These are phyloP conservation scores for Acanthaster planci DNA, from an alignment of 35 echinoderm and acorn worm genomes.

Conservation along the genomic window DNA sequence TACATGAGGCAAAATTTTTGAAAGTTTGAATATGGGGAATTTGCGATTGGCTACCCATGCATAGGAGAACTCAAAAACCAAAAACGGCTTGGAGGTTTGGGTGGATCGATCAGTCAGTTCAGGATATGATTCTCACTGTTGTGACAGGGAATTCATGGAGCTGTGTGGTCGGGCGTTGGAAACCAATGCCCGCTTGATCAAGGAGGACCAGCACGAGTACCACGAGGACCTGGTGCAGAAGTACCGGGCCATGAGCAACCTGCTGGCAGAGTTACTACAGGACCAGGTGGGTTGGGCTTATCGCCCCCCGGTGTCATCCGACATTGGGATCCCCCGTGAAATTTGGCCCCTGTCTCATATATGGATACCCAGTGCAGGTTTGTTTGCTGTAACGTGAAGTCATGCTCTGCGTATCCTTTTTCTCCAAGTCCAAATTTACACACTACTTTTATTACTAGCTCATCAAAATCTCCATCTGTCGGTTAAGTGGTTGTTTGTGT, in stretches of 20 bases:
- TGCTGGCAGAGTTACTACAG: constrained; percentile 53
- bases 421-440: no score
- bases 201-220: constrained; percentile 86
- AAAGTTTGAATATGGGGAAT: constrained; percentile 1
- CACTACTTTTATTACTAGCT: no score
- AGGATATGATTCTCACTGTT: background rate
- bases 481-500: no score
- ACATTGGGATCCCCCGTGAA: no score
- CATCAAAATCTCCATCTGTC: no score
- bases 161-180: constrained; percentile 63
- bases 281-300: no score
- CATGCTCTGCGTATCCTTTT: no score
- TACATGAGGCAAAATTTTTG: background rate
- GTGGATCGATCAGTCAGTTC: background rate
- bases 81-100: background rate
- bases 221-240: constrained; percentile 95
- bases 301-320: no score
- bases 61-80: background rate
- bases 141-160: constrained; percentile 79
- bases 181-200: constrained; percentile 78
- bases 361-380: no score
- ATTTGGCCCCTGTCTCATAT: no score
- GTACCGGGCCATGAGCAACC: constrained; percentile 68
- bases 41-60: background rate
- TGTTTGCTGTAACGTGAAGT: no score